Evolutionary conservation across 2,113 vertebrate species (phyloP).

Genomic region (Amazona guildingii): DNA sequence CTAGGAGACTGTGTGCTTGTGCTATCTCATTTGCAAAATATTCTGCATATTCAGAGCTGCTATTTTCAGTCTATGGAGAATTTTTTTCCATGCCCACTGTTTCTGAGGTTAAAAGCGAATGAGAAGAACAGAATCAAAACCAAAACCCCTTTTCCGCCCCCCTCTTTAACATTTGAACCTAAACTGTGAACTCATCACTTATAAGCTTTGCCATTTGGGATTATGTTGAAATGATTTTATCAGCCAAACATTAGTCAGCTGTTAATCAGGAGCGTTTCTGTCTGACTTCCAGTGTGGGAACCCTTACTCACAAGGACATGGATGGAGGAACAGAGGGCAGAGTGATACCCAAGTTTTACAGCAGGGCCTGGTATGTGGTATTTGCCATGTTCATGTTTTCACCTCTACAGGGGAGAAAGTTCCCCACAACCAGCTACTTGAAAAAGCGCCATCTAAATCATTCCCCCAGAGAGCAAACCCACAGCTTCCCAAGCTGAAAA

Average conservation of each 20-base stretch:
- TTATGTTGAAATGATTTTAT: not conserved
- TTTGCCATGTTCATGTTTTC: not conserved
- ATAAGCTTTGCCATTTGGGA: not conserved
- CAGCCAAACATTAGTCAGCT: not conserved
- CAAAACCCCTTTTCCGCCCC: not conserved
- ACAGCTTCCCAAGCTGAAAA: not conserved
- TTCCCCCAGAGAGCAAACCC: not conserved
- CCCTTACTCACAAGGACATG: not conserved
- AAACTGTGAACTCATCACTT: not conserved
- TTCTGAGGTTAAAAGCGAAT: slow-evolving; percentile 27
- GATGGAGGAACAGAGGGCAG: not conserved
- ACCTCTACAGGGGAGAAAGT: not conserved
- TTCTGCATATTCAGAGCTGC: slow-evolving; percentile 24
- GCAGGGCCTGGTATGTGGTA: not conserved
- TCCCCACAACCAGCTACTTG: not conserved
- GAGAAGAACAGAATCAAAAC: not conserved
- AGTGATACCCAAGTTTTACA: not conserved
- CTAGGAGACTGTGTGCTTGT: not conserved
- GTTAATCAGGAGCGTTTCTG: not conserved
- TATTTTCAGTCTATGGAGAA: slow-evolving; percentile 34
- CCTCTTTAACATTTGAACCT: not conserved
- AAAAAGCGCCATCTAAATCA: not conserved
- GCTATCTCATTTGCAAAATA: slow-evolving; percentile 27
- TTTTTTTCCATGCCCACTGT: not conserved
- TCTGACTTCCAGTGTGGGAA: not conserved